Base-by-base conservation (phyloP, 2,113 vertebrate genomes). In the Conger conger region DNA sequence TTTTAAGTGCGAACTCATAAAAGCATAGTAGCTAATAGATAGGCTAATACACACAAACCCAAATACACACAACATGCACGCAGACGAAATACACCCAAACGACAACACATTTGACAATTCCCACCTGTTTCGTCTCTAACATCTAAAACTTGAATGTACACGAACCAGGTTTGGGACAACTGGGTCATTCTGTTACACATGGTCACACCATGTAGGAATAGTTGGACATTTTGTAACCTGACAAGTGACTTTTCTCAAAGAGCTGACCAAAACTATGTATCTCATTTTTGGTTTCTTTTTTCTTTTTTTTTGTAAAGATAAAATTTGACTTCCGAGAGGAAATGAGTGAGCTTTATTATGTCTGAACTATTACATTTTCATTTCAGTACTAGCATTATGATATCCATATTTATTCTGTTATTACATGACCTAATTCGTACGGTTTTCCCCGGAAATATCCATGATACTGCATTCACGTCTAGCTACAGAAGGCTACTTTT, bases 391-490 rank as follows among this genome's bases (percentile, higher is more conserved):
- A 23, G 23, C 18, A 63, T 3, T 33, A 73, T 73, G n/a, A 73
- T n/a, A 73, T 33, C 23, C 57, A 27, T n/a, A n/a, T n/a, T n/a
- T n/a, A n/a, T n/a, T n/a, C n/a, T n/a, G n/a, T n/a, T n/a, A n/a
- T n/a, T n/a, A n/a, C n/a, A n/a, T 73, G 68, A 73, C n/a, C 68
- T 73, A n/a, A 73, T 73, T 20, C 17, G 2, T 15, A 6, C 77
- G 45, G 40, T 36, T 27, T 82, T 82, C 54, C 54, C 81, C 35
- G 53, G 54, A 54, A 82, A 84, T 36, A 60, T 16, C 36, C 20
- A 35, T n/a, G 76, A 84, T 33, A 36, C 37, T 9, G 38, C 50
- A 5, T 35, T n/a, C 76, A 50, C 53, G 5, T 76, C 57, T 5
- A 30, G 23, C 30, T 30, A 38, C 42, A 38, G 76, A n/a, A n/a